Base-by-base conservation (phyloP, 2,113 vertebrate genomes). In the Larimichthys crocea region DNA sequence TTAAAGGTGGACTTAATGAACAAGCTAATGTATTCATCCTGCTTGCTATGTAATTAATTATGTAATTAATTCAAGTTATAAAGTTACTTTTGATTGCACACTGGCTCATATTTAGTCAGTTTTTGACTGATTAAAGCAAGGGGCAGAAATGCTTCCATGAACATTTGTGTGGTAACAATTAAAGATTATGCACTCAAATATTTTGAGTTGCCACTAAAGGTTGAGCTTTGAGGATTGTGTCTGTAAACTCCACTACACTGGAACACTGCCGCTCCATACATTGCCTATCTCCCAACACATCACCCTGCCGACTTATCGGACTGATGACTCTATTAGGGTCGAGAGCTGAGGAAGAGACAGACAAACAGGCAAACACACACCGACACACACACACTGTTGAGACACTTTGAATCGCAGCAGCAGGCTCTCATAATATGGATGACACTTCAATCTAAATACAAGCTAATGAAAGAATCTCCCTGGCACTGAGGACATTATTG, bases 361-460 rank as follows among this genome's bases (percentile, higher is more conserved):
- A 57, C 57, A 71, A 16, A 31, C 76, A 82, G n/a, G 8, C 57
- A 74, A 40, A 26, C 24, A 63, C 40, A 69, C 69, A 72, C 40
- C 60, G n/a, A 65, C 69, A 56, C 60, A 57, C 17, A 66, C 74
- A 55, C 22, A 55, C 22, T 61, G 71, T 35, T 75, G 57, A 52
- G 2, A 73, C 11, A 49, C 69, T 14, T 22, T 26, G 40, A 77
- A 44, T 57, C 19, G 26, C 35, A 57, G 79, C 71, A 83, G 76
- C 76, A 11, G 72, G 20, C 73, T 80, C 69, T 88, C 52, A 74
- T 70, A 29, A 74, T 83, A 88, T 62, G 67, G 78, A 87, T 76
- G 76, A 87, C 82, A 89, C 79, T 87, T 88, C 80, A 90, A 86
- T 92, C 78, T 84, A 86, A 93, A 89, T 82, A 82, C 72, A 64